Base-by-base conservation (phyloP, 2,797 vertebrate genomes). In the Ctenopoma multispine region DNA sequence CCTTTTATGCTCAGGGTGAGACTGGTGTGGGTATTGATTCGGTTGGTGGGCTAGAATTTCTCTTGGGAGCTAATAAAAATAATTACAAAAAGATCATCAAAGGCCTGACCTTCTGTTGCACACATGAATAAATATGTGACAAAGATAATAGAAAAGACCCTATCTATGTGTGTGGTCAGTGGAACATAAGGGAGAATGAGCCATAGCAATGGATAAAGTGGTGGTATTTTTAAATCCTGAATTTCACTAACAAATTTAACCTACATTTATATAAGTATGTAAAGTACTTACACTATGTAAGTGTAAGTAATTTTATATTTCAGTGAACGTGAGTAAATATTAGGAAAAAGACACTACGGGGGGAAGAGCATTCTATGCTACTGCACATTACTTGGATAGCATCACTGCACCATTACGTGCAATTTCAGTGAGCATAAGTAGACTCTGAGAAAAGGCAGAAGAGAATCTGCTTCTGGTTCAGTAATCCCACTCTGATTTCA, bases 1-100 rank as follows among this genome's bases (percentile, higher is more conserved):
- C 82, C 87, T 89, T 92, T 90, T 84, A 90, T 92, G 90, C 77
- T 84, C 84, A 63, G 87, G 81, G 83, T 82, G 86, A 82, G 81
- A 86, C 84, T 79, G 78, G 83, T 90, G 87, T 75, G 78, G 74
- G 56, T 92, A 95, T 95, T 94, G 93, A 95, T 95, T 95, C 77
- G 92, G 89, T 84, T 73, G 89, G 92, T 92, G 86, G 93, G 86
- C 79, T 73, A 69, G 87, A 77, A 94, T 93, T 91, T 92, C 94
- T 93, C 92, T 29, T 15, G 93, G 92, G 94, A 93, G 82, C 89
- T 82, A 90, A 94, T 94, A 92, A 93, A 95, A 95, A 94, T 95
- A 93, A 94, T 94, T 95, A 93, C 87, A 87, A 91, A 93, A 93
- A 92, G 88, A 94, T 94, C 90, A 93, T 94, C 92, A 94, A 93